Conservation (phyloP, 1,140 invertebrate genomes). For the Magallana ariakensis region DNA sequence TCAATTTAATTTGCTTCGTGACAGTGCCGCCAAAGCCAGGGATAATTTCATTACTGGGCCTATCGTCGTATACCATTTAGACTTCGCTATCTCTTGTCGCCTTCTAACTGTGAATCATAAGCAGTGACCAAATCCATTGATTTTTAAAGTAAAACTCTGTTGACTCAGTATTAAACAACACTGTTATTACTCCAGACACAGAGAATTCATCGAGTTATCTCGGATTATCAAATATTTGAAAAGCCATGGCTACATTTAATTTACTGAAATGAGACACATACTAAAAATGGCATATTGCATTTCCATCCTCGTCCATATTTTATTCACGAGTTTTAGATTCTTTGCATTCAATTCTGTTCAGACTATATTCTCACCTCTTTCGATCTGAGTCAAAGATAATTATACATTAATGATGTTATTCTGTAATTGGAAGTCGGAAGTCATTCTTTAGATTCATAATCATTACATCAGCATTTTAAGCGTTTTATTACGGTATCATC, state of each 20-base stretch:
- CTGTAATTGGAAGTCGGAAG: too few species aligned
- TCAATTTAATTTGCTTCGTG: not conserved
- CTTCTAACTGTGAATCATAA: not conserved
- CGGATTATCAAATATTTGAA: slow-evolving; percentile 20
- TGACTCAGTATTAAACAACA: not conserved
- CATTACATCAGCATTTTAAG: not conserved
- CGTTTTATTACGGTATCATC: too few species aligned
- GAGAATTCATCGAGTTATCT: not conserved
- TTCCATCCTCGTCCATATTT: not conserved
- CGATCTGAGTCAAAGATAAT: too few species aligned
- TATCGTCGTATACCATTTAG: slow-evolving; percentile 12
- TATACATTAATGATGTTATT: too few species aligned
- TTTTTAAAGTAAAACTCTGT: not conserved
- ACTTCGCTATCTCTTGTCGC: not conserved
- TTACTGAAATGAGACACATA: not conserved
- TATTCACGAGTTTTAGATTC: not conserved
- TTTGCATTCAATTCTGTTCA: not conserved
- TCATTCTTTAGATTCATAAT: not conserved
- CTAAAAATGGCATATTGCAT: not conserved
- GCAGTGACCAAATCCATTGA: slow-evolving; percentile 17
- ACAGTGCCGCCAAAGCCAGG: not conserved
- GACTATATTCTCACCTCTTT: too few species aligned
- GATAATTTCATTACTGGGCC: not conserved
- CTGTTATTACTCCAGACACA: not conserved
- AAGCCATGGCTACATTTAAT: slow-evolving; percentile 3